A percentile compares a stretch with the other conserved stretches of the same genome.
These are phyloP conservation scores for Thamnophis sirtalis DNA, from an alignment of 2,113 vertebrate species.

Conservation along the genomic window DNA sequence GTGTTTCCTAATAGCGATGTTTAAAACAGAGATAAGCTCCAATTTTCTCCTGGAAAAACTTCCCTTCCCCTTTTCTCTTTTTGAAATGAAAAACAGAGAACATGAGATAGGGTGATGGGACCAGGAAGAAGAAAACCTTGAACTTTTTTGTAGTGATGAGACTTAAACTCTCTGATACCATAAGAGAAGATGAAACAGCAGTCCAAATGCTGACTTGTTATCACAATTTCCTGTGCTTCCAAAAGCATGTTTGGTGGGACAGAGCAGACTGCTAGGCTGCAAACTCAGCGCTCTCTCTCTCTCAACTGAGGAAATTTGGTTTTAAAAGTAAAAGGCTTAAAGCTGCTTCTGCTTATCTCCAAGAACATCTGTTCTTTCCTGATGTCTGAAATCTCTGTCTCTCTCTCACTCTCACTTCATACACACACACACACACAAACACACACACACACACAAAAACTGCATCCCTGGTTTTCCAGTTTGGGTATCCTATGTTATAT, in stretches of 20 bases:
- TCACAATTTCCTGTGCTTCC: not conserved
- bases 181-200: not conserved
- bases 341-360: not conserved
- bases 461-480: not conserved
- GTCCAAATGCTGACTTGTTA: not conserved
- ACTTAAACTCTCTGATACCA: not conserved
- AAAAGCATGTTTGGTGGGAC: not conserved
- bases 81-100: not conserved
- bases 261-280: not conserved
- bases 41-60: not conserved
- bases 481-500: not conserved
- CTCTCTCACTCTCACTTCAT: not conserved
- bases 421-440: not conserved
- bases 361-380: not conserved
- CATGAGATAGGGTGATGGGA: not conserved
- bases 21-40: not conserved
- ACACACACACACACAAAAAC: not conserved
- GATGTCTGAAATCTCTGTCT: not conserved
- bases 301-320: not conserved
- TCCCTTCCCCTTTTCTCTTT: not conserved
- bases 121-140: not conserved
- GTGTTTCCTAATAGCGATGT: not conserved
- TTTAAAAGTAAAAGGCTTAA: not conserved
- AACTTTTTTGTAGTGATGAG: not conserved
- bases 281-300: not conserved